Evolutionary conservation across 2,797 vertebrate genomes (phyloP), one percentile per base, ranked within the genome.

Genomic region (Euthynnus affinis): DNA sequence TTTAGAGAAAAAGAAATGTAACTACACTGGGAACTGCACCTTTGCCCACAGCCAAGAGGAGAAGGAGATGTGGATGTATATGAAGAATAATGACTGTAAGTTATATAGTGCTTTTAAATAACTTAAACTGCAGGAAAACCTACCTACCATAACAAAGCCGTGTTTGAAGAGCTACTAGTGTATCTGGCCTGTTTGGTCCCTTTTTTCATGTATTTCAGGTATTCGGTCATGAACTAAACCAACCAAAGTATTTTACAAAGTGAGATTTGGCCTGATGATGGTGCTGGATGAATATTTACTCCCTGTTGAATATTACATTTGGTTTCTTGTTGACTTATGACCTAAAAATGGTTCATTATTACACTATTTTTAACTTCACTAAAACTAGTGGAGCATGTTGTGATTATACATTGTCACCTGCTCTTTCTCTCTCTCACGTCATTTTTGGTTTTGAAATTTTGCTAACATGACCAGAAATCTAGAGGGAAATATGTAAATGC

Each of bases 41-140:
- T 99, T 98, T 3, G 98, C 98, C 3, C 97, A 99, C 94, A 99
- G 96, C 92, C 94, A 93, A 0, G 98, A 99, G 88, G 98, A 99
- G 92, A 97, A 93, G 87, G 97, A 99, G 42, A 95, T 99, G 93
- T 99, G 98, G 98, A 99, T 94, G 7, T 99, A 97, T 94, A 99
- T 99, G 98, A 99, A 98, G 91, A 97, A 97, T 87, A 96, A 96
- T 73, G 94, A 96, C 90, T 91, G 98, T 99, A 85, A 97, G 98
- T 93, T 49, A 10, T 89, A 37, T 20, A 6, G 0, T 27, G 32
- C 3, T 48, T 53, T 37, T 20, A 7, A 53, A 49, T 49, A 18
- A 49, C 7, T n/a, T 49, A 9, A 49, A 49, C 46, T 49, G 44
- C 44, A 48, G 37, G 37, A 10, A 37, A 37, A 37, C 37, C 37